A percentile compares a stretch with the other conserved stretches of the same genome.
These are phyloP conservation scores for Reticulitermes lucifugus DNA, from an alignment of 2,888 invertebrate species.

Conservation along the genomic window DNA sequence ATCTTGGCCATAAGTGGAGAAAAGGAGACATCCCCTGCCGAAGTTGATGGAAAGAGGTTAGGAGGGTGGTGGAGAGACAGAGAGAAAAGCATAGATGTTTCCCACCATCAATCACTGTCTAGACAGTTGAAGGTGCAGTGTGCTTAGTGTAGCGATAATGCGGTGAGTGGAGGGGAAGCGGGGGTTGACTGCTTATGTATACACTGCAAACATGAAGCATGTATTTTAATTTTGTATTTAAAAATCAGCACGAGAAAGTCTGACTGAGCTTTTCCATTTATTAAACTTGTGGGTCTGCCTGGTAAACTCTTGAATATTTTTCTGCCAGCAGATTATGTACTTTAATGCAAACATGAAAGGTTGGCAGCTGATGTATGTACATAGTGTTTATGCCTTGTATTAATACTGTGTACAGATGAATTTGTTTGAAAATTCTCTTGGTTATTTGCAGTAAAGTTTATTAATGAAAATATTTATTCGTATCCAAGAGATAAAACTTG, in stretches of 20 bases:
- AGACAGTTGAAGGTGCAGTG: constrained; percentile 44
- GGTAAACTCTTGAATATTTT: too few species aligned
- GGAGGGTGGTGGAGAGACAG: background rate
- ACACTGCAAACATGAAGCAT: background rate
- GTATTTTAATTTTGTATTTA: background rate
- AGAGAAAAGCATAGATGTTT: constrained; percentile 14
- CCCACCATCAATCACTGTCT: constrained; percentile 48
- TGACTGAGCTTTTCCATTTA: too few species aligned
- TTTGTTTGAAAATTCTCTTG: too few species aligned
- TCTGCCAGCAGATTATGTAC: too few species aligned
- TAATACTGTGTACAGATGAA: too few species aligned
- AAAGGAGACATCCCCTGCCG: constrained; percentile 32
- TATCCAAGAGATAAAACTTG: too few species aligned
- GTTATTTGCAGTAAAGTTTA: too few species aligned
- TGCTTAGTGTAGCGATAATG: constrained; percentile 47
- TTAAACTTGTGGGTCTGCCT: too few species aligned
- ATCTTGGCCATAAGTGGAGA: constrained; percentile 33
- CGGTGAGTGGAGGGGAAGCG: background rate
- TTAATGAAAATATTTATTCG: too few species aligned
- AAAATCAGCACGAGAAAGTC: background rate
- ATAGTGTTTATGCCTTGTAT: too few species aligned
- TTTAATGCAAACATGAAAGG: too few species aligned
- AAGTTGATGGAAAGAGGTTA: background rate
- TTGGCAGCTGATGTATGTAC: too few species aligned
- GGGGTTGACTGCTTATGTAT: background rate